Evolutionary conservation across 2,113 vertebrate genomes (phyloP).

Genomic region (Nothocercus nigrocapillus): DNA sequence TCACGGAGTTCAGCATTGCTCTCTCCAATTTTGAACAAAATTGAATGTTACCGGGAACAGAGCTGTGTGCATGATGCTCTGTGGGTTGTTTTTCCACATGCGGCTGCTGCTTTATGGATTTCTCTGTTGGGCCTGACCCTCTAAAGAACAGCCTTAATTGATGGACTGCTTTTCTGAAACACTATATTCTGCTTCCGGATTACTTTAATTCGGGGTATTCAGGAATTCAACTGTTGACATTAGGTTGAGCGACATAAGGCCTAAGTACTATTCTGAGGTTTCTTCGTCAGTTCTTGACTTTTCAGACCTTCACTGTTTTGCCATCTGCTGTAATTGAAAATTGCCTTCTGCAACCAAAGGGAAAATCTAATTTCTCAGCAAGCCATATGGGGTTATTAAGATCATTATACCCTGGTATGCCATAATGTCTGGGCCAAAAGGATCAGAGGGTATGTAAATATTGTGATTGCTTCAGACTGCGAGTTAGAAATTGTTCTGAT

Average conservation of each 20-base stretch:
- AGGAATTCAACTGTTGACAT: conserved; percentile 14
- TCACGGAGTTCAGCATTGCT: neutral
- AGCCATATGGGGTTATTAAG: conserved; percentile 73
- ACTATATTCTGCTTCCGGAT: neutral
- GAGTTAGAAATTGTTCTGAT: conserved; percentile 43
- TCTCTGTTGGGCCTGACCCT: neutral
- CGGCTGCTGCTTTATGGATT: neutral
- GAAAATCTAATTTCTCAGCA: conserved; percentile 71
- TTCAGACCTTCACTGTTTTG: conserved; percentile 70
- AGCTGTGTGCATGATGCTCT: neutral
- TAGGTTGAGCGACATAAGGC: conserved; percentile 36
- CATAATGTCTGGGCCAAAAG: conserved; percentile 50
- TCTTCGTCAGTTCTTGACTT: conserved; percentile 62
- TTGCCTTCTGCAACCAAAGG: conserved; percentile 65
- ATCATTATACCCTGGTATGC: conserved; percentile 67
- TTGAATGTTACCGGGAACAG: neutral
- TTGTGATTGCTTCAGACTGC: conserved; percentile 33
- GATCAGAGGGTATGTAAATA: conserved; percentile 51
- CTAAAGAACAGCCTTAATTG: neutral
- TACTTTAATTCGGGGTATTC: neutral
- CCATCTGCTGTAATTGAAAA: conserved; percentile 73
- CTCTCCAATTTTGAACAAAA: neutral
- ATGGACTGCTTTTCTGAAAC: neutral
- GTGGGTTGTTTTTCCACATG: neutral
- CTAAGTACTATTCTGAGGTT: conserved; percentile 57